phyloP scores from a whole-genome alignment of 2,888 invertebrate genomes.

The Lissonota sp. region DNA sequence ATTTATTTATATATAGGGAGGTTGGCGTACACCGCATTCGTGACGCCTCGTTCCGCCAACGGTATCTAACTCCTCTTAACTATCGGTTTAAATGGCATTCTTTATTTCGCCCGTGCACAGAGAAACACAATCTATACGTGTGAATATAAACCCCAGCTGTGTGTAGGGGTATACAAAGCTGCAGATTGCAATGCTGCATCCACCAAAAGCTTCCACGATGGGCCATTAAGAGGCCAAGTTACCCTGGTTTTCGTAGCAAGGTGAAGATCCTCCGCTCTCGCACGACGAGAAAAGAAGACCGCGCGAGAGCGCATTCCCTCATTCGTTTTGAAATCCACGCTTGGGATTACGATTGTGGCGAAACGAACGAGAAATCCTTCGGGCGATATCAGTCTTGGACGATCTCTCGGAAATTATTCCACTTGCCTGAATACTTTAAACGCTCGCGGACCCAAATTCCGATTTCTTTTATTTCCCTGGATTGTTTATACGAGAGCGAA shows the following conservation, averaged over 20 bases:
- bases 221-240: constrained; percentile 68
- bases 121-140: constrained; percentile 24
- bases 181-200: constrained; percentile 40
- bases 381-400: not conserved
- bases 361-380: constrained; percentile 5
- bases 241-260: constrained; percentile 35
- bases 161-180: not conserved
- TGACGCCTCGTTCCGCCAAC: constrained; percentile 72
- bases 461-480: no score
- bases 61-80: constrained; percentile 74
- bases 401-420: constrained; percentile 6
- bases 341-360: constrained; percentile 36
- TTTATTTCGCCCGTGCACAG: constrained; percentile 65
- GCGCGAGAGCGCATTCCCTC: constrained; percentile 1
- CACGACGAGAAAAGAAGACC: constrained; percentile 14
- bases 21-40: constrained; percentile 66
- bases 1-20: constrained; percentile 4
- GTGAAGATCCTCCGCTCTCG: not conserved
- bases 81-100: constrained; percentile 74
- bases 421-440: not conserved
- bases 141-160: constrained; percentile 8
- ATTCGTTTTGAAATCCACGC: constrained; percentile 27
- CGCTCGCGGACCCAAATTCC: no score
- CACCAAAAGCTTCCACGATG: constrained; percentile 59
- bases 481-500: no score